Evolutionary conservation across 1,140 invertebrate genomes (phyloP), one percentile per base, ranked within the genome.

Genomic region (Archegozetes longisetosus): DNA sequence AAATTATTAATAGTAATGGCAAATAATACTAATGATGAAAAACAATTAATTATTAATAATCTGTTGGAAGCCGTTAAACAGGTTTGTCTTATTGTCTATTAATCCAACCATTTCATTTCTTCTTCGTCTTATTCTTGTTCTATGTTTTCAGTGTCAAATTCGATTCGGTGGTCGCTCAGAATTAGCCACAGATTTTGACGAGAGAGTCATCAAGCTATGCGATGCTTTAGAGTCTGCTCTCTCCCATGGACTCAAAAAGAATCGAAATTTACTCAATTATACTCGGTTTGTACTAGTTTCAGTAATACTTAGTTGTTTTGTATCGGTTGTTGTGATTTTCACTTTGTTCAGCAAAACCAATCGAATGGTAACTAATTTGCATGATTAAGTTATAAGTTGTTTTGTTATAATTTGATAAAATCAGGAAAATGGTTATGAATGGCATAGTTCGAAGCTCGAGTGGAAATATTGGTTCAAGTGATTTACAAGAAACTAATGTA

Each of bases 151-250:
- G 71, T 74, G 74, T 68, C 73, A 76, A 62, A 71, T 79, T 62
- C 76, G 86, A 64, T 92, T 86, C 78, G 86, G 86, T 60, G 85
- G 85, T 23, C 81, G 82, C 69, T 81, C 82, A 61, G 86, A 90
- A 73, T 71, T 92, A 55, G 88, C 88, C 9, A 89, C 88, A 27
- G 88, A 92, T 72, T 80, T 82, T 68, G 87, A 92, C 70, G 75
- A 69, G 63, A 70, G 72, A 71, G 32, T 47, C 20, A 46, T 55
- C 17, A 24, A 51, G 6, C 46, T 40, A 53, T 60, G 28, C 22
- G 17, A 1, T 23, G 32, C 14, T 50, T 46, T 63, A 29, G 52
- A 55, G 52, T 3, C 53, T 24, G 14, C 47, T 54, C 55, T 49
- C 9, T 49, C 14, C 17, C 58, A 64, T 61, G 20, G n/a, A 27